phyloP scores from a whole-genome alignment of 1,140 invertebrate genomes.

The Stegodyphus mimosarum region DNA sequence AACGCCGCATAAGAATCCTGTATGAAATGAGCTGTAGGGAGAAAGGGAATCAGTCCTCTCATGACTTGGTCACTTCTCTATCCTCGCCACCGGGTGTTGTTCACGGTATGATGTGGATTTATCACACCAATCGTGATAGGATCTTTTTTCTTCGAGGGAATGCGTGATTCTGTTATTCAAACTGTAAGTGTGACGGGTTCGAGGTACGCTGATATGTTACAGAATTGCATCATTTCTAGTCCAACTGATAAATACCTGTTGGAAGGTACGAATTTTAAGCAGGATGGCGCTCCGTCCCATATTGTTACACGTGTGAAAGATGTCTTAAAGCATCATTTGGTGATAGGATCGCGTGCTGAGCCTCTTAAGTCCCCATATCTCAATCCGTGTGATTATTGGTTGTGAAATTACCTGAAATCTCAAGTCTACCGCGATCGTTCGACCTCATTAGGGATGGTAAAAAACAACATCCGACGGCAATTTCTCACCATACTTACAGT shows the following conservation, averaged over 20 bases:
- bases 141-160: neutral
- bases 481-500: neutral
- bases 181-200: neutral
- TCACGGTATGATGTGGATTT: neutral
- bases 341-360: neutral
- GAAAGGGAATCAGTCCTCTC: neutral
- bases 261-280: neutral
- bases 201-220: neutral
- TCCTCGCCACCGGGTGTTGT: too few species aligned
- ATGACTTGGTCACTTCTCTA: neutral
- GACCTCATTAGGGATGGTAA: neutral
- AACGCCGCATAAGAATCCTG: neutral
- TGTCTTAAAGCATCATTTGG: neutral
- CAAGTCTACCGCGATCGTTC: neutral
- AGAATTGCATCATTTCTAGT: neutral
- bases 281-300: neutral
- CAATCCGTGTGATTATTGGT: neutral
- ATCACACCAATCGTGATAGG: neutral
- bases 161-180: neutral
- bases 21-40: neutral
- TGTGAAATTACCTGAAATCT: neutral
- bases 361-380: neutral
- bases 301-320: neutral
- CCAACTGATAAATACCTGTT: neutral
- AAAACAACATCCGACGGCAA: neutral